Conservation (phyloP, 1,140 invertebrate species). For the Nasonia giraulti region DNA sequence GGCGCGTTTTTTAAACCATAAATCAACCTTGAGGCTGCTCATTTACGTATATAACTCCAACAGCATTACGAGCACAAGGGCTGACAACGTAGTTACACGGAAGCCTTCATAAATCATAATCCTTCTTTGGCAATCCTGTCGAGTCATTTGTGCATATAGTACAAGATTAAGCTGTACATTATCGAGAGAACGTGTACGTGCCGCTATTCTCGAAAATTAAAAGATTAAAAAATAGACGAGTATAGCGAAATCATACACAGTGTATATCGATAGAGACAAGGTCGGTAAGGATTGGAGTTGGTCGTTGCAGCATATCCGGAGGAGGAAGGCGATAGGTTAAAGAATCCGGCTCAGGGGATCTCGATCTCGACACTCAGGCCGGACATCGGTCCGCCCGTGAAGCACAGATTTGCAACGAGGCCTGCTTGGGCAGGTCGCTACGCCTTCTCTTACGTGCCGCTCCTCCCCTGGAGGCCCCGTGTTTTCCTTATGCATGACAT, state of each 20-base stretch:
- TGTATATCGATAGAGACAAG: background rate
- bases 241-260: background rate
- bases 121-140: background rate
- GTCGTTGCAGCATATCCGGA: conserved; percentile 44
- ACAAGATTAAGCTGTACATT: too few relatives aligned
- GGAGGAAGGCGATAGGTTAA: conserved; percentile 67
- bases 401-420: conserved; percentile 81
- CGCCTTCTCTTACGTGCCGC: conserved; percentile 90
- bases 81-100: background rate
- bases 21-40: background rate
- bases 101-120: background rate
- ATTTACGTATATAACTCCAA: background rate
- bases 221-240: background rate
- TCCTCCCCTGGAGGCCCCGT: conserved; percentile 87
- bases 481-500: conserved; percentile 85
- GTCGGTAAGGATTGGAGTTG: conserved; percentile 36
- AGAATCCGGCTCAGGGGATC: conserved; percentile 69
- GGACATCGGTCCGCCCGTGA: conserved; percentile 73
- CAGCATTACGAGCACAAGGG: background rate
- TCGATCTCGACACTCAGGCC: conserved; percentile 71
- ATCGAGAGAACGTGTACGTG: too few relatives aligned
- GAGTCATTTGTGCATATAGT: too few relatives aligned
- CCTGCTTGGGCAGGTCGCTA: conserved; percentile 90
- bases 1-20: background rate
- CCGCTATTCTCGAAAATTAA: background rate